Percentiles rank a stretch among this genome's conserved stretches.
These are phyloP conservation scores for Pocillopora damicornis DNA, from an alignment of 64 coral and sea anemone genomes.

Conservation along the genomic window DNA sequence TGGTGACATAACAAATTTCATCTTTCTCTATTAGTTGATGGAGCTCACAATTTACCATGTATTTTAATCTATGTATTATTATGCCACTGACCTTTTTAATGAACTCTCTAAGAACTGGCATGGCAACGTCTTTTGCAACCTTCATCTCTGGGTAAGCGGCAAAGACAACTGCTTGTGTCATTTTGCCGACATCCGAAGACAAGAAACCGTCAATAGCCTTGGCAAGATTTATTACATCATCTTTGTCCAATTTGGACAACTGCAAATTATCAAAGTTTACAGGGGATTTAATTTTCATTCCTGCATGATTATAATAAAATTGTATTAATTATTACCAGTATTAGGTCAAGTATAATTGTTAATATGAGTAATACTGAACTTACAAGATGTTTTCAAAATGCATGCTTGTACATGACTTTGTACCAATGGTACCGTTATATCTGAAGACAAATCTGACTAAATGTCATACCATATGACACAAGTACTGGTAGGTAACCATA, in stretches of 20 bases:
- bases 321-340: not conserved
- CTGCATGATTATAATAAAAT: not conserved
- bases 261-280: conserved; percentile 1
- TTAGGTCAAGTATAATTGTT: too few species aligned
- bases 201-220: conserved; percentile 91
- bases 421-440: too few species aligned
- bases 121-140: conserved; percentile 60
- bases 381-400: too few species aligned
- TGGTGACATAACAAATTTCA: too few species aligned
- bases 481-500: not conserved
- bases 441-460: too few species aligned
- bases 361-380: too few species aligned
- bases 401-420: too few species aligned
- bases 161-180: conserved; percentile 60
- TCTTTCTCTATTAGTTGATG: too few species aligned
- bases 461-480: too few species aligned
- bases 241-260: conserved; percentile 67
- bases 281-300: not conserved
- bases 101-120: conserved; percentile 69
- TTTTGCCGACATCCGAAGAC: conserved; percentile 81
- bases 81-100: conserved; percentile 70
- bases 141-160: conserved; percentile 80
- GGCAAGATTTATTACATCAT: conserved; percentile 64
- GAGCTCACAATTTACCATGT: too few species aligned
- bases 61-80: not conserved